A percentile compares a stretch with the other conserved stretches of the same genome.
Evolutionary conservation across 2,113 vertebrate genomes (phyloP).

Genomic region (Chascanopsetta lugubris): DNA sequence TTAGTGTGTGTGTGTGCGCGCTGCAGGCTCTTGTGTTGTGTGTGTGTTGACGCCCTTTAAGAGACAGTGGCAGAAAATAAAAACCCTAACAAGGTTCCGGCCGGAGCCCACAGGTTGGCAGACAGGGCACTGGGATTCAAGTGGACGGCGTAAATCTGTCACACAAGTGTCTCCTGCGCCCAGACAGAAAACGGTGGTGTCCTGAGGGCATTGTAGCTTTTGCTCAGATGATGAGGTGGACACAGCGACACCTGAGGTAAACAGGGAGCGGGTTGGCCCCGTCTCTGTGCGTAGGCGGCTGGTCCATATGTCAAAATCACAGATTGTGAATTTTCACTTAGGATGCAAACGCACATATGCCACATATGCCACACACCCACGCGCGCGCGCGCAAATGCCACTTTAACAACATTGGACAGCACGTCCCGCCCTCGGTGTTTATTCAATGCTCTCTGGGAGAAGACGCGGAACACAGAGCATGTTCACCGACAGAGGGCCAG

Average conservation of each 20-base stretch:
- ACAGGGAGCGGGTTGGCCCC: too few species aligned
- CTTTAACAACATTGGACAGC: slow-evolving; percentile 26
- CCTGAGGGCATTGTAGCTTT: not conserved
- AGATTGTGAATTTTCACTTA: slow-evolving; percentile 3
- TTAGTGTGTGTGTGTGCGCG: not conserved
- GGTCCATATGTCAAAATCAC: slow-evolving; percentile 1
- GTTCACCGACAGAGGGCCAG: slow-evolving; percentile 24
- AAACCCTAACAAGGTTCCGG: slow-evolving; percentile 7
- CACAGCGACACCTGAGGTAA: not conserved
- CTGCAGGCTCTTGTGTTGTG: not conserved
- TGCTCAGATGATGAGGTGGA: not conserved
- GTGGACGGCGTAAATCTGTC: slow-evolving; percentile 3
- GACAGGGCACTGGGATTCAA: slow-evolving; percentile 2
- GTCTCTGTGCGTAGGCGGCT: slow-evolving; percentile 1
- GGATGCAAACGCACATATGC: not conserved
- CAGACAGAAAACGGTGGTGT: not conserved
- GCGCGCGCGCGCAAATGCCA: too few species aligned
- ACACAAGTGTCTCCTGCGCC: not conserved
- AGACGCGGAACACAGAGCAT: slow-evolving; percentile 12
- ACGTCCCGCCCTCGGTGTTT: slow-evolving; percentile 38
- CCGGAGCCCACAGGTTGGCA: not conserved
- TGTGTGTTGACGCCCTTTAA: not conserved
- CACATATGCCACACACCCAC: not conserved
- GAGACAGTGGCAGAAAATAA: slow-evolving; percentile 1
- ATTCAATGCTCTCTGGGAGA: slow-evolving; percentile 48